These are phyloP conservation scores for Echeneis naucrates DNA, from an alignment of 2,797 vertebrate species.

Conservation along the genomic window DNA sequence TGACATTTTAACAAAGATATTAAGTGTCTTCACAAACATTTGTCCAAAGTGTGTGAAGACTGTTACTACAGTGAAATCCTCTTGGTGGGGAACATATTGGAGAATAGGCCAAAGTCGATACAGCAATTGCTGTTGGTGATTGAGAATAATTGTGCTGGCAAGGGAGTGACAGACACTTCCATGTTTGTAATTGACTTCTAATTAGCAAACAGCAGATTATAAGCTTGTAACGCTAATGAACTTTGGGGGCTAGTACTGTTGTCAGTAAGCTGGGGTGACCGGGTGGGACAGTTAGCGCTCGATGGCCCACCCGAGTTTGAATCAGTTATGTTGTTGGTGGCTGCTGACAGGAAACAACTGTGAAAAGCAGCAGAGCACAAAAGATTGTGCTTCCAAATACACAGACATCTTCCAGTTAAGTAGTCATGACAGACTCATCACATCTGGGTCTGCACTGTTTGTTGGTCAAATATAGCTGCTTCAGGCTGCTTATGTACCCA, in stretches of 20 bases:
- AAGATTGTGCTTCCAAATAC: slow-evolving; percentile 55
- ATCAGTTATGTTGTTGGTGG: slow-evolving; percentile 55
- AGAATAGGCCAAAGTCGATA: slow-evolving; percentile 44
- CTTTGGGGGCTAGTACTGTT: slow-evolving; percentile 37
- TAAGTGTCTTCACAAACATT: slow-evolving; percentile 32
- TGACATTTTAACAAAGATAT: slow-evolving; percentile 47
- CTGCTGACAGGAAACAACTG: slow-evolving; percentile 63
- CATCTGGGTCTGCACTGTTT: slow-evolving; percentile 2
- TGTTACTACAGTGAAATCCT: background rate
- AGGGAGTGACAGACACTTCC: slow-evolving; percentile 55
- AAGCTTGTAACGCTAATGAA: slow-evolving; percentile 70
- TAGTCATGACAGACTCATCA: slow-evolving; percentile 57
- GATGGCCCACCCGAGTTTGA: slow-evolving; percentile 33
- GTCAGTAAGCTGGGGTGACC: slow-evolving; percentile 59
- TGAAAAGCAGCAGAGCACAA: slow-evolving; percentile 59
- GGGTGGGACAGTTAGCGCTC: slow-evolving; percentile 42
- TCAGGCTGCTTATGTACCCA: slow-evolving; percentile 28
- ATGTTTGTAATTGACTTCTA: slow-evolving; percentile 71
- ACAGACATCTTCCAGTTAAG: slow-evolving; percentile 57
- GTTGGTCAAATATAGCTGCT: slow-evolving; percentile 37
- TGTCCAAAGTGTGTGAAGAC: slow-evolving; percentile 3
- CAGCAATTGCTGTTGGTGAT: slow-evolving; percentile 44
- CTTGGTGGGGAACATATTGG: slow-evolving; percentile 1
- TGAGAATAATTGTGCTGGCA: slow-evolving; percentile 66
- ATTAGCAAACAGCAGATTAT: slow-evolving; percentile 75